phyloP scores from a whole-genome alignment of 1,140 invertebrate genomes.

The Saccostrea glomerata region DNA sequence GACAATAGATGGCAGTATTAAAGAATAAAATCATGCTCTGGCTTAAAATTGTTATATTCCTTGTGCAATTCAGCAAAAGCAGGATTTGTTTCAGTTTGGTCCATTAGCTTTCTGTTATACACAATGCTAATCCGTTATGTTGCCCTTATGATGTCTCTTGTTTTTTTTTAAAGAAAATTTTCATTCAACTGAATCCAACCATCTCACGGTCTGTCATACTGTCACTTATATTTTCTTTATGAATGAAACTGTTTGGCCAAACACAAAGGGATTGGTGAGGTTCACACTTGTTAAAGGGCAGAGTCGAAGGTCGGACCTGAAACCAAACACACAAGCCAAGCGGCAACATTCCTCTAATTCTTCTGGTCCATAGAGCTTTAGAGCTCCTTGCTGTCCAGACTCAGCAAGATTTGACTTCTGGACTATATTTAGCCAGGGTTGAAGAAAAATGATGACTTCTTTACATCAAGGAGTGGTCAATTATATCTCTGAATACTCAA shows the following conservation, averaged over 20 bases:
- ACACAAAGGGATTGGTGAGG: neutral
- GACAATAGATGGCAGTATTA: too few species aligned
- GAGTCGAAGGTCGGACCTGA: neutral
- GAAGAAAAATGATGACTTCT: too few species aligned
- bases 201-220: neutral
- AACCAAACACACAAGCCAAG: neutral
- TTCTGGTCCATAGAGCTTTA: neutral
- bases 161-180: neutral
- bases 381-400: neutral
- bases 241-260: slow-evolving; percentile 29
- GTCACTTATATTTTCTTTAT: slow-evolving; percentile 28
- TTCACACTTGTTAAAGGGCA: neutral
- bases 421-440: too few species aligned
- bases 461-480: too few species aligned
- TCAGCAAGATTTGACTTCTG: neutral
- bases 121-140: neutral
- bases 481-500: too few species aligned
- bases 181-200: slow-evolving; percentile 22
- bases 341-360: neutral
- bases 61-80: neutral
- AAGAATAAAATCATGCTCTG: neutral
- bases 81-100: neutral
- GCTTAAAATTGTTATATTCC: neutral
- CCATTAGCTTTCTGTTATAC: neutral
- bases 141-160: neutral